Evolutionary conservation across 2,888 invertebrate genomes (phyloP), one percentile per base, ranked within the genome.

Genomic region (Macropis europaea): DNA sequence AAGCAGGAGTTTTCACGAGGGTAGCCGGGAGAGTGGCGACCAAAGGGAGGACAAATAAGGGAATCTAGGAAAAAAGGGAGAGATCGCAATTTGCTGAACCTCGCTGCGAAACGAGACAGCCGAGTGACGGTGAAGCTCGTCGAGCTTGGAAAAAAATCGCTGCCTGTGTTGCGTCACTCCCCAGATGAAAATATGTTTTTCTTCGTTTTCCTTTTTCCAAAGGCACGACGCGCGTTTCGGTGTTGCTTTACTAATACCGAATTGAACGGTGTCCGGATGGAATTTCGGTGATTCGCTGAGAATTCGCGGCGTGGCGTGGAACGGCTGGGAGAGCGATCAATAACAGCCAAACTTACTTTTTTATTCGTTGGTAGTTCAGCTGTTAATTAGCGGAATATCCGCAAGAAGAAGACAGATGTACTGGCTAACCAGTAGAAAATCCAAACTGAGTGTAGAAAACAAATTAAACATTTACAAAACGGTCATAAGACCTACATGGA

Each of bases 41-140:
- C 36, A 50, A 66, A 70, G 57, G 52, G 60, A 71, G 68, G 73
- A 73, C 68, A 71, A 73, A 73, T 78, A 76, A 71, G 67, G 79
- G 78, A 79, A 78, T 79, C 76, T 72, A 68, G 73, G 47, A 53
- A 59, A 62, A 79, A 67, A 77, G 69, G 76, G 74, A 72, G 72
- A 72, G 76, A 79, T 79, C 52, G 78, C 69, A 78, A 78, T 78
- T 78, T 78, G 76, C 66, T 69, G 75, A 79, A 79, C 56, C 72
- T 69, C 50, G 38, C 61, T 60, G 69, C 57, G 66, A 79, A 78
- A 78, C 69, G 69, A 79, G 78, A 79, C 79, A 79, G 60, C 62
- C 56, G 77, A 57, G 67, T 68, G 77, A 79, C 79, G 54, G 54
- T 59, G 62, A 36, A 19, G 38, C 56, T 67, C 43, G 68, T 73